phyloP scores from a whole-genome alignment of 2,888 invertebrate species.

The Campoletis raptor region DNA sequence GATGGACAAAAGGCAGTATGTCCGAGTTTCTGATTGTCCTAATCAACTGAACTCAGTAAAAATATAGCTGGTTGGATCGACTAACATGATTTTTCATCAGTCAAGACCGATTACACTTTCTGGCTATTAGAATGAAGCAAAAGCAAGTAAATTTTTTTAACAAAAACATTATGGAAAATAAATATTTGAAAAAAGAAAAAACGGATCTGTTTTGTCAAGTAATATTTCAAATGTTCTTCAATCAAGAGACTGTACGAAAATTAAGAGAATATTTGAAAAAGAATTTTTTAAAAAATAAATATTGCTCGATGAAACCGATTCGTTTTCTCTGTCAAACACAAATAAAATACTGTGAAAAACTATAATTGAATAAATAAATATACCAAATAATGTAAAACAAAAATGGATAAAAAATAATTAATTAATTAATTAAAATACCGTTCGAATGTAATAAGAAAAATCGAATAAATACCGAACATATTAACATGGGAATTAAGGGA shows the following conservation, averaged over 20 bases:
- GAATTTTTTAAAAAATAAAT: too few species aligned
- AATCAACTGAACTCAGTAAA: too few species aligned
- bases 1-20: too few species aligned
- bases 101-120: background rate
- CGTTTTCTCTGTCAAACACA: background rate
- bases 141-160: background rate
- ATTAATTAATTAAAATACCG: background rate
- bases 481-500: background rate
- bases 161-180: background rate
- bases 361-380: too few species aligned
- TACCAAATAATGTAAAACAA: background rate
- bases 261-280: too few species aligned
- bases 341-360: background rate
- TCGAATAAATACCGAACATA: background rate
- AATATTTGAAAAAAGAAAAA: background rate
- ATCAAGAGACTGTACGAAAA: too few species aligned
- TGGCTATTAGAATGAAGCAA: background rate
- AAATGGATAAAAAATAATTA: background rate
- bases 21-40: too few species aligned
- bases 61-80: too few species aligned
- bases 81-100: background rate
- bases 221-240: background rate
- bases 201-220: background rate
- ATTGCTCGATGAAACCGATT: too few species aligned
- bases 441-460: too few species aligned